Evolutionary conservation across 2,113 vertebrate genomes (phyloP), one percentile per base, ranked within the genome.

Genomic region (Cavia porcellus): DNA sequence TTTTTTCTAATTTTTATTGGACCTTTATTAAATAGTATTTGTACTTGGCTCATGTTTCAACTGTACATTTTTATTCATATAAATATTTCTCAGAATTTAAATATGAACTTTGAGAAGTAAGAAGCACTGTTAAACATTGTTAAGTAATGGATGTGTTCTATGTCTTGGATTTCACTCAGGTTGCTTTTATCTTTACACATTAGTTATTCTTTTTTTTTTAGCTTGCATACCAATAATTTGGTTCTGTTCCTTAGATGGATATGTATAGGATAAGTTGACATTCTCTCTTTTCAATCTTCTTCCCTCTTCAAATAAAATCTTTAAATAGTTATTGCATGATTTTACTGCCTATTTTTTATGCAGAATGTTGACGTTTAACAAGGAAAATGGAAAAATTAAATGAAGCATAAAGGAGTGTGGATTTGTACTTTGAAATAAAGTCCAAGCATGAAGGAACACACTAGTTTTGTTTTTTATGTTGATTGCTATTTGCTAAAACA

Each of bases 311-410:
- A 52, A 72, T 90, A 66, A 85, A 79, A 91, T 90, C 75, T 88
- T 89, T 87, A 83, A 92, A 61, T 77, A 96, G 86, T 93, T 92
- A 87, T 84, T 96, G 74, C 52, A 38, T 87, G 57, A 70, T 84
- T 97, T 94, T 91, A 89, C 66, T 95, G 47, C 57, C 32, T 55
- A 38, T 93, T n/a, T 68, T 95, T 93, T 91, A 55, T 93, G 47
- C 20, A 93, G 84, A 96, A 59, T 96, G 95, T 97, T 96, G 85
- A 94, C 45, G 82, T 79, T 96, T 94, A 92, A 84, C 47, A 77
- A 90, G 88, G 74, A 94, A 96, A 97, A 96, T 87, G 90, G 88
- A 94, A 96, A 77, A 92, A 96, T 89, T 95, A 97, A 97, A 96
- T 97, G 95, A 93, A 96, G 66, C 90, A 80, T 90, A 70, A 90